phyloP scores from a whole-genome alignment of 2,797 vertebrate genomes.

The Aeoliscus strigatus region DNA sequence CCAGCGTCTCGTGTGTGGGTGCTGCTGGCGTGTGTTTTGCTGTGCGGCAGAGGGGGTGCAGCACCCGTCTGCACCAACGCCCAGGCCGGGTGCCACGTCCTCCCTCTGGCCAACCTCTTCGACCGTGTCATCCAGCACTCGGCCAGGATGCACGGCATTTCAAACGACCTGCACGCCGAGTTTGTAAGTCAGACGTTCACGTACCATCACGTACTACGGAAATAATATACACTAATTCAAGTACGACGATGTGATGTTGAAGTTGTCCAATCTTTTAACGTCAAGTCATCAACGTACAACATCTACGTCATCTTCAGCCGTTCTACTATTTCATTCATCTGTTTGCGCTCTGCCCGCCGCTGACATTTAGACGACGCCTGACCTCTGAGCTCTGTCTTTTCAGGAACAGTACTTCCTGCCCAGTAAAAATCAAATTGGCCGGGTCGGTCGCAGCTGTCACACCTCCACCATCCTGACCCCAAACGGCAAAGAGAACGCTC shows the following conservation, averaged over 20 bases:
- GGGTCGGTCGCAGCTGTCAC: conserved; percentile 73
- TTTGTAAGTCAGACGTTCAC: too few species aligned
- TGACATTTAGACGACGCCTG: conserved; percentile 36
- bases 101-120: conserved; percentile 61
- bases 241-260: too few species aligned
- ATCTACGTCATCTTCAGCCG: too few species aligned
- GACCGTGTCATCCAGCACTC: conserved; percentile 69
- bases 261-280: too few species aligned
- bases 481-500: conserved; percentile 79
- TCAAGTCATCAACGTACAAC: too few species aligned
- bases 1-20: too few species aligned
- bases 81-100: conserved; percentile 34
- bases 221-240: too few species aligned
- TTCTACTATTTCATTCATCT: conserved; percentile 17
- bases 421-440: conserved; percentile 74
- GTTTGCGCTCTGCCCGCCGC: too few species aligned
- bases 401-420: conserved; percentile 77
- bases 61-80: conserved; percentile 30
- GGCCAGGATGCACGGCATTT: conserved; percentile 65
- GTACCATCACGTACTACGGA: too few species aligned
- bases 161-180: conserved; percentile 63
- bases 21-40: too few species aligned
- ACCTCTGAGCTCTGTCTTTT: conserved; percentile 42
- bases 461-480: conserved; percentile 79
- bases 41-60: too few species aligned